Base-by-base conservation (phyloP, 2,113 vertebrate genomes). In the Echinops telfairi region DNA sequence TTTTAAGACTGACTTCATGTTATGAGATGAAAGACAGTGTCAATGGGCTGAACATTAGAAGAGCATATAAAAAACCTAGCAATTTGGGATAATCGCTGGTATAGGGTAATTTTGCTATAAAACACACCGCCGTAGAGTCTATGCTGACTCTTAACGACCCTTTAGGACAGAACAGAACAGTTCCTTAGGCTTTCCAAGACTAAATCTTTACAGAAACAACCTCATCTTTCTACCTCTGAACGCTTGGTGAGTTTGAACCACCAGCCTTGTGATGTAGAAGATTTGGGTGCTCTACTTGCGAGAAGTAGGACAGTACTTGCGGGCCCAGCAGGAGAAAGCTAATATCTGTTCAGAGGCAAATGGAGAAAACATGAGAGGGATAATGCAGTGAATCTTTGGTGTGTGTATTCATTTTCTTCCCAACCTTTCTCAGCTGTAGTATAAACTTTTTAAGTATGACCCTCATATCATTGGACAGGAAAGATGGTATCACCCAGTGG, bases 381-480 rank as follows among this genome's bases (percentile, higher is more conserved):
- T 73, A 20, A 12, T 29, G 3, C 47, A 60, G 0, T 38, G 25
- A 83, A 2, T 47, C 53, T 57, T 77, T 84, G 70, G 84, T 81
- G 3, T 64, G 4, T 58, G 38, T 57, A 19, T 29, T 60, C 16
- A 66, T 76, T 92, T 82, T 57, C n/a, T 82, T 71, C 36, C 82
- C 47, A 86, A 36, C 15, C 22, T 91, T 91, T 75, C 36, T 79
- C 85, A 91, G 58, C 81, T 68, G 29, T 86, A 90, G 89, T 68
- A 36, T 11, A 64, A 60, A 38, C 25, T 83, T 79, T 79, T 70
- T 64, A 90, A 79, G n/a, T 79, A 57, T 79, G 31, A 79, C 53
- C 86, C 0, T 58, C 31, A n/a, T 66, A 12, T 84, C 62, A 76
- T 75, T 89, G 68, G 78, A 40, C 80, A 76, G 53, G 40, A 89